phyloP scores from a whole-genome alignment of 1,140 invertebrate genomes.

The Brachionus plicatilis region DNA sequence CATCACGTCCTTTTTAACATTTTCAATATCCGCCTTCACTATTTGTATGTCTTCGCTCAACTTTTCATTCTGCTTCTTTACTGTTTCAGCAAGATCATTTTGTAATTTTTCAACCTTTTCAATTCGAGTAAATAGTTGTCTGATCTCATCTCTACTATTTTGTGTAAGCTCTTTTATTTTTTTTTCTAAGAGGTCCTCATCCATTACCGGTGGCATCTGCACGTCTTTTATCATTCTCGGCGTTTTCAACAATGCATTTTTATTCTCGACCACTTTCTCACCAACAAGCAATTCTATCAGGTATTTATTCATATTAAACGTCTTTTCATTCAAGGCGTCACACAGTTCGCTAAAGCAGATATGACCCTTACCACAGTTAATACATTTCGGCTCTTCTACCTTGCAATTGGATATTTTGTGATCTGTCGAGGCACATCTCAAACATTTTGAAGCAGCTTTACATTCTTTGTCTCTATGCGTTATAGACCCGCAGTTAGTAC shows the following conservation, averaged over 20 bases:
- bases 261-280: not conserved
- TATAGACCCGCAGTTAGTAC: not conserved
- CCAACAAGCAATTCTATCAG: not conserved
- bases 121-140: not conserved
- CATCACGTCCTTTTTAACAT: not conserved
- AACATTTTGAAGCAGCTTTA: not conserved
- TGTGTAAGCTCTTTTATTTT: not conserved
- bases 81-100: not conserved
- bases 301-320: not conserved
- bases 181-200: not conserved
- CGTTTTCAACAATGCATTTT: not conserved
- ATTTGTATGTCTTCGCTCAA: not conserved
- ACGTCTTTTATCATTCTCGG: not conserved
- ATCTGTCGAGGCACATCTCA: not conserved
- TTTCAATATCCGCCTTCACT: not conserved
- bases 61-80: not conserved
- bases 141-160: too few species aligned
- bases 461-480: not conserved
- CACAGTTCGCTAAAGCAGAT: not conserved
- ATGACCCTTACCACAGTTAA: not conserved
- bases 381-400: not conserved
- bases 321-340: not conserved
- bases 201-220: not conserved
- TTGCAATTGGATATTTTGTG: not conserved
- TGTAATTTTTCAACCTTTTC: not conserved